A percentile compares a stretch with the other conserved stretches of the same genome.
Evolutionary conservation across 2,888 invertebrate species (phyloP).

Genomic region (Selenia dentaria): DNA sequence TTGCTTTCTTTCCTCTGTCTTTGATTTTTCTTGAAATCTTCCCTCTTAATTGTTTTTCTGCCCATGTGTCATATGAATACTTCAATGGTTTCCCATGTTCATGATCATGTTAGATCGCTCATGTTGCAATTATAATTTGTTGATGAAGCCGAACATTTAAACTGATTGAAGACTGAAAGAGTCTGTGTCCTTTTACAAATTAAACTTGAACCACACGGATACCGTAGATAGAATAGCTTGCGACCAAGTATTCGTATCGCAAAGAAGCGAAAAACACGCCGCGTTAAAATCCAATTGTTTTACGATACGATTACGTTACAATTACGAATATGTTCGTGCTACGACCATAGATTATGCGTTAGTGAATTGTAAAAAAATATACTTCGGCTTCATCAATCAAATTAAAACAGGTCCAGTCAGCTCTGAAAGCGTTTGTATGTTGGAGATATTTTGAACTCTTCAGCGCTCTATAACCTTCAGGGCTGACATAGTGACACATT

Average conservation of each 20-base stretch:
- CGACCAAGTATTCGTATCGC: too few relatives aligned
- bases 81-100: conserved; percentile 47
- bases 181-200: too few relatives aligned
- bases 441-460: too few relatives aligned
- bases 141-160: conserved; percentile 27
- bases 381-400: conserved; percentile 19
- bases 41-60: conserved; percentile 6
- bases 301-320: too few relatives aligned
- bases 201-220: too few relatives aligned
- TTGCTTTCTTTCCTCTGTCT: conserved; percentile 33
- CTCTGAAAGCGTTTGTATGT: conserved; percentile 12
- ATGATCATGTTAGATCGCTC: conserved; percentile 50
- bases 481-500: neutral
- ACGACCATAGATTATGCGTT: too few relatives aligned
- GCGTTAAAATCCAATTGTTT: too few relatives aligned
- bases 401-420: conserved; percentile 1
- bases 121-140: conserved; percentile 15
- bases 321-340: too few relatives aligned
- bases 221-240: too few relatives aligned
- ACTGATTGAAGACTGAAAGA: too few relatives aligned
- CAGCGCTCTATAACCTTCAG: neutral
- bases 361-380: too few relatives aligned
- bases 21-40: conserved; percentile 10
- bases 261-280: too few relatives aligned
- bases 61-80: conserved; percentile 33